Conservation (phyloP, 2,888 invertebrate genomes). For the Drosophila subsilvestris region DNA sequence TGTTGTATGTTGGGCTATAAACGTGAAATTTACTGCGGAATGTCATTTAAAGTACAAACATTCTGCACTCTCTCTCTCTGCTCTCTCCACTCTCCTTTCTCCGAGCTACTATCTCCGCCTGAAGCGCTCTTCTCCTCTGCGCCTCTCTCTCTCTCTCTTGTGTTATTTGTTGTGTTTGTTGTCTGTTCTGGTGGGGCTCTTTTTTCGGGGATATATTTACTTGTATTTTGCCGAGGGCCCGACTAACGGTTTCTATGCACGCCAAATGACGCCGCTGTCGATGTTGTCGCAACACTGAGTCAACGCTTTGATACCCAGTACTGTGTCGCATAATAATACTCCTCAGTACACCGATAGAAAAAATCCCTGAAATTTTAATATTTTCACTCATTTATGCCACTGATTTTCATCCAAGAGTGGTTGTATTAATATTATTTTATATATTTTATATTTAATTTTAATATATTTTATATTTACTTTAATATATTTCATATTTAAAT, state of each 20-base stretch:
- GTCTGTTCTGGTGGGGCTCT: conserved; percentile 1
- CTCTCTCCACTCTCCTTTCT: background rate
- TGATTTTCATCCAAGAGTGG: too few species aligned
- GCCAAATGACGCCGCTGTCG: conserved; percentile 71
- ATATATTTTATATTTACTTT: too few species aligned
- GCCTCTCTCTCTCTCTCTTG: background rate
- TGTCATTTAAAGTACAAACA: conserved; percentile 75
- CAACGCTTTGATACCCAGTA: conserved; percentile 18
- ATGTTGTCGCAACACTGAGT: conserved; percentile 26
- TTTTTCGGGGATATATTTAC: conserved; percentile 39
- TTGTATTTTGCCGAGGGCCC: conserved; percentile 43
- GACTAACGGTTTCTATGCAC: conserved; percentile 74
- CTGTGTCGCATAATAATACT: too few species aligned
- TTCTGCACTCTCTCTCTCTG: conserved; percentile 41
- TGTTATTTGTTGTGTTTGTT: conserved; percentile 1
- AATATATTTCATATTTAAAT: too few species aligned
- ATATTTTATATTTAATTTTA: too few species aligned
- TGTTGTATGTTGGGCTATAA: conserved; percentile 76
- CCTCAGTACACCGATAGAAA: too few species aligned
- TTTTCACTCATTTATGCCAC: too few species aligned
- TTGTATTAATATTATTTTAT: too few species aligned
- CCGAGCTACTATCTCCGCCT: background rate
- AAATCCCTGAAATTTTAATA: too few species aligned
- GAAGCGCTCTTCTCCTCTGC: conserved; percentile 15
- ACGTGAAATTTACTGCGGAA: conserved; percentile 79